Percentiles rank a stretch among this genome's conserved stretches.
Evolutionary conservation across 2,797 vertebrate species (phyloP).

Genomic region (Poecilia gillii): DNA sequence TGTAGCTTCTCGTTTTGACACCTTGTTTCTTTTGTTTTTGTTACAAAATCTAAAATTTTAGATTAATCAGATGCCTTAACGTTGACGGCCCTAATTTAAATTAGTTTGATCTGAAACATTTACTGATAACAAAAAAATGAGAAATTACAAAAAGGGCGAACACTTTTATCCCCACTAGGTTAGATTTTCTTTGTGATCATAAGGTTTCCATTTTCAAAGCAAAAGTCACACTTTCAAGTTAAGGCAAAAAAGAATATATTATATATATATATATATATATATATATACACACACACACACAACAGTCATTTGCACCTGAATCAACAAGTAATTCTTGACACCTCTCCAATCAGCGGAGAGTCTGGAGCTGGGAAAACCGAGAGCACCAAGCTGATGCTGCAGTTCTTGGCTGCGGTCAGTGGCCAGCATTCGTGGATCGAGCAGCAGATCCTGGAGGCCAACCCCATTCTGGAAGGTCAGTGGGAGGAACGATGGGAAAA

Average conservation of each 20-base stretch:
- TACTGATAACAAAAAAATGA: background rate
- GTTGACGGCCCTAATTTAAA: background rate
- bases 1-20: background rate
- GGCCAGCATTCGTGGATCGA: slow-evolving; percentile 96
- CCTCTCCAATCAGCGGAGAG: slow-evolving; percentile 85
- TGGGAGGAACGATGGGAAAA: background rate
- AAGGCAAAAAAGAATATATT: background rate
- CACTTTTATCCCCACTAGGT: background rate
- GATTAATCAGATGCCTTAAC: too few relatives aligned
- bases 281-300: too few relatives aligned
- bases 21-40: background rate
- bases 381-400: slow-evolving; percentile 93
- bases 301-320: background rate
- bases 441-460: slow-evolving; percentile 95
- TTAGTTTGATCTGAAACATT: background rate
- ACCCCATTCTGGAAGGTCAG: slow-evolving; percentile 94
- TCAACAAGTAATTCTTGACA: slow-evolving; percentile 2
- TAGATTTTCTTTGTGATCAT: background rate
- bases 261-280: too few relatives aligned
- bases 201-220: background rate
- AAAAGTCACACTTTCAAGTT: background rate
- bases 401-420: slow-evolving; percentile 93
- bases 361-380: slow-evolving; percentile 98
- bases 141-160: background rate
- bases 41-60: too few relatives aligned